Conservation (phyloP, 2,797 vertebrate species). For the Bradypus variegatus region DNA sequence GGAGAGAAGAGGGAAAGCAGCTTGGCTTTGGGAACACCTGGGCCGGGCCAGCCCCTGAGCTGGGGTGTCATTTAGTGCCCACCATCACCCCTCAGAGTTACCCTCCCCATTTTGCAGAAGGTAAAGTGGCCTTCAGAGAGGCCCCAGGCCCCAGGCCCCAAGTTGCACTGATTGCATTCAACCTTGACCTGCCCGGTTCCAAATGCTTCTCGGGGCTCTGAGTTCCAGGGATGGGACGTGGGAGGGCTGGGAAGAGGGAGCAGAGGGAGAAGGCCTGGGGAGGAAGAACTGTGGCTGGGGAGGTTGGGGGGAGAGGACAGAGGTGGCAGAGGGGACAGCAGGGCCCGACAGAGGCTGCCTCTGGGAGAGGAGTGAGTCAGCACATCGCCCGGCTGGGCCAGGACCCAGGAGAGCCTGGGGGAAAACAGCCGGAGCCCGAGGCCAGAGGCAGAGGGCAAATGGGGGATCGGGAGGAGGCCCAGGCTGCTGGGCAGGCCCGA, state of each 20-base stretch:
- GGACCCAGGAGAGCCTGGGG: background rate
- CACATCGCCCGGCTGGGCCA: background rate
- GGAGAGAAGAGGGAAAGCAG: constrained; percentile 26
- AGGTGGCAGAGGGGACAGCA: background rate
- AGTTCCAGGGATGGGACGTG: background rate
- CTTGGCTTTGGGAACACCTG: constrained; percentile 23
- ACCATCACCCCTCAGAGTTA: background rate
- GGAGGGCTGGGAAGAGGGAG: too few relatives aligned
- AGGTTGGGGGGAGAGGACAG: too few relatives aligned
- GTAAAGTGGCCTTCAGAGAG: background rate
- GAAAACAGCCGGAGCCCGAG: background rate
- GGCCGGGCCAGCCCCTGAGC: constrained; percentile 45
- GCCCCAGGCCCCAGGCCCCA: too few relatives aligned
- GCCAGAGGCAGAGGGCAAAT: background rate
- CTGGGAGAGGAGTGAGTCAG: background rate
- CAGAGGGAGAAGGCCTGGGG: background rate
- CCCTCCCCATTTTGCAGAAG: background rate
- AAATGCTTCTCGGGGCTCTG: background rate
- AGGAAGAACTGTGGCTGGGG: background rate
- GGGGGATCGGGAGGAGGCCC: background rate
- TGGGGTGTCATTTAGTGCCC: background rate
- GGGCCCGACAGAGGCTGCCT: too few relatives aligned
- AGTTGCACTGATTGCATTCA: background rate
- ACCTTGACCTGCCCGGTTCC: too few relatives aligned
- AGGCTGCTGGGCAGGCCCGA: background rate